Evolutionary conservation across 1,140 invertebrate genomes (phyloP).

Genomic region (Musca domestica): DNA sequence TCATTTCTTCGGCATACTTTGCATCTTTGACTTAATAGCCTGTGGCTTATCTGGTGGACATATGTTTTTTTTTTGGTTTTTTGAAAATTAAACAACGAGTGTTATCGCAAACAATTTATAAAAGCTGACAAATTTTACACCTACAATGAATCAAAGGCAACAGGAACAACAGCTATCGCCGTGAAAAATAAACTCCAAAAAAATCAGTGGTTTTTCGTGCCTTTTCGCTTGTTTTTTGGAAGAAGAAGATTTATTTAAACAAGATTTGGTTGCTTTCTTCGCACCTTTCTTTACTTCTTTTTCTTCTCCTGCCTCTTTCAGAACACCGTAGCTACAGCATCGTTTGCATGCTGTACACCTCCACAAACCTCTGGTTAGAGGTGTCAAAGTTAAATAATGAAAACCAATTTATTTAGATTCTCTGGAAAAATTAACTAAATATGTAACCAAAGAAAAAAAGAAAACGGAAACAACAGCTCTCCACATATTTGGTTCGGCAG

Average conservation of each 20-base stretch:
- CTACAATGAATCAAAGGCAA: background rate
- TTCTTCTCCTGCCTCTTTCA: background rate
- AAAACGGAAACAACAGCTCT: too few species aligned
- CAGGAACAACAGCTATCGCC: background rate
- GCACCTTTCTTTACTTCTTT: background rate
- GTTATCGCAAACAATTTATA: slow-evolving; percentile 11
- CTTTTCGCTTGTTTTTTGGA: background rate
- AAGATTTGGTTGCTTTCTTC: background rate
- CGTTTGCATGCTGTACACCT: too few species aligned
- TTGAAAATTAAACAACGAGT: background rate
- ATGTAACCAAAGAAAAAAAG: too few species aligned
- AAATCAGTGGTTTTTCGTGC: too few species aligned
- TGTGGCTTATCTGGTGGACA: background rate
- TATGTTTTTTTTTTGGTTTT: background rate
- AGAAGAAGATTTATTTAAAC: slow-evolving; percentile 4
- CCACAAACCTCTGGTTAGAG: background rate
- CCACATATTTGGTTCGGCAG: too few species aligned
- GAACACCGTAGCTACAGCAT: too few species aligned
- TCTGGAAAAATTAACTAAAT: background rate
- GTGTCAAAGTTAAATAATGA: slow-evolving; percentile 14
- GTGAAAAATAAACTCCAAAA: too few species aligned
- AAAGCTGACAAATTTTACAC: slow-evolving; percentile 2
- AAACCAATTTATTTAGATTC: background rate
- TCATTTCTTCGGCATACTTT: too few species aligned
- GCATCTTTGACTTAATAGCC: background rate